Conservation (phyloP, 1,140 invertebrate genomes). For the Papilio polyxenes region DNA sequence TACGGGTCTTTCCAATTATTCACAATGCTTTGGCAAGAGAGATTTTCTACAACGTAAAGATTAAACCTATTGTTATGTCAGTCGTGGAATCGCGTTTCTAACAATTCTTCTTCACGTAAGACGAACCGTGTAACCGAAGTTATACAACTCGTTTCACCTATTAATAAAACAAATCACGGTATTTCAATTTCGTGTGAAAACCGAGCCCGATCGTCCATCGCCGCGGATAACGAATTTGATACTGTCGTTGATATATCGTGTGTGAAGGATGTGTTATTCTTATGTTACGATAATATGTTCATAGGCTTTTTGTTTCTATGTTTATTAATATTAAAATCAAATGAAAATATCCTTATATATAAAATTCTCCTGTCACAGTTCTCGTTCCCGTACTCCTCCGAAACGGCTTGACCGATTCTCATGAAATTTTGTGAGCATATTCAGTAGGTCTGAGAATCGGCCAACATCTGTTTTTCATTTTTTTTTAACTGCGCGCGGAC, state of each 20-base stretch:
- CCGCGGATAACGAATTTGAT: slow-evolving; percentile 47
- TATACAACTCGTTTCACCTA: slow-evolving; percentile 55
- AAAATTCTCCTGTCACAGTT: no score
- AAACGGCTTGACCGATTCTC: no score
- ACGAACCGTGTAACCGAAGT: slow-evolving; percentile 64
- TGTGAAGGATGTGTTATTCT: neutral
- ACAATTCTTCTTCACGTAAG: slow-evolving; percentile 65
- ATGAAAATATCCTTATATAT: no score
- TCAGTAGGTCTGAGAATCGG: no score
- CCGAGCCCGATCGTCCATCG: slow-evolving; percentile 48
- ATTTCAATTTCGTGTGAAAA: slow-evolving; percentile 62
- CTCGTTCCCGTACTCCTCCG: no score
- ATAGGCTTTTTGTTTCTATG: neutral
- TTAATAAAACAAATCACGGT: slow-evolving; percentile 66
- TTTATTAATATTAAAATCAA: no score
- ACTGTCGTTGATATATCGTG: slow-evolving; percentile 29
- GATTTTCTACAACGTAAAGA: slow-evolving; percentile 64
- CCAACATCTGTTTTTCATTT: no score
- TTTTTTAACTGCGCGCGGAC: no score
- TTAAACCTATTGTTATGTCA: slow-evolving; percentile 73
- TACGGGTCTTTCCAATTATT: slow-evolving; percentile 26
- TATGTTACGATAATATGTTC: neutral
- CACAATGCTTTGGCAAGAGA: slow-evolving; percentile 48
- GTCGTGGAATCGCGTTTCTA: slow-evolving; percentile 68
- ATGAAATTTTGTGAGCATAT: no score